A percentile compares a stretch with the other conserved stretches of the same genome.
Evolutionary conservation across 2,797 vertebrate genomes (phyloP).

Genomic region (Micropoecilia bifurca): DNA sequence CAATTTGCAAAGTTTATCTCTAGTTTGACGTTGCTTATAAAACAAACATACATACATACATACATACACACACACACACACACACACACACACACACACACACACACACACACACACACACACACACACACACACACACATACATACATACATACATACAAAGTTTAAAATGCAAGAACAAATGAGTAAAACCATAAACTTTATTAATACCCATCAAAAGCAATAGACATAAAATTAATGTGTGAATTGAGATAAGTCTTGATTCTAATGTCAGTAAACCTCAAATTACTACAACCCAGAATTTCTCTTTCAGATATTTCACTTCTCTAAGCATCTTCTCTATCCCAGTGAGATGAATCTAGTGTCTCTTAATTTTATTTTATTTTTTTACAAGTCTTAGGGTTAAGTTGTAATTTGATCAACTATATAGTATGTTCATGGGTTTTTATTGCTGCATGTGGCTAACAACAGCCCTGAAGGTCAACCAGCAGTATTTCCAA

Average conservation of each 20-base stretch:
- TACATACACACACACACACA: too few relatives aligned
- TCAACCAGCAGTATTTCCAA: background rate
- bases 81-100: too few relatives aligned
- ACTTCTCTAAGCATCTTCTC: background rate
- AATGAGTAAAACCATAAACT: background rate
- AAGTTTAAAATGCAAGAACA: background rate
- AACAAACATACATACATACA: background rate
- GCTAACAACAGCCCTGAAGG: slow-evolving; percentile 1
- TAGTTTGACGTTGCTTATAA: background rate
- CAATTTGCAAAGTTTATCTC: background rate
- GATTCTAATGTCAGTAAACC: too few relatives aligned
- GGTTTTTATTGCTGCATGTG: background rate
- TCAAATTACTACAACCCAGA: background rate
- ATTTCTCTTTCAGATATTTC: background rate
- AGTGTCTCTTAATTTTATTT: background rate
- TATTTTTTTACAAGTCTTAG: background rate
- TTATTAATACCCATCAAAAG: background rate
- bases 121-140: too few relatives aligned
- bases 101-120: too few relatives aligned
- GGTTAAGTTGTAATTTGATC: background rate
- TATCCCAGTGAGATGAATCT: background rate
- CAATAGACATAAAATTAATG: background rate
- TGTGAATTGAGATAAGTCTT: too few relatives aligned
- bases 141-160: background rate
- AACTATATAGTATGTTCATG: background rate